These are phyloP conservation scores for Babyrousa celebensis DNA, from an alignment of 2,797 vertebrate genomes.

Conservation along the genomic window DNA sequence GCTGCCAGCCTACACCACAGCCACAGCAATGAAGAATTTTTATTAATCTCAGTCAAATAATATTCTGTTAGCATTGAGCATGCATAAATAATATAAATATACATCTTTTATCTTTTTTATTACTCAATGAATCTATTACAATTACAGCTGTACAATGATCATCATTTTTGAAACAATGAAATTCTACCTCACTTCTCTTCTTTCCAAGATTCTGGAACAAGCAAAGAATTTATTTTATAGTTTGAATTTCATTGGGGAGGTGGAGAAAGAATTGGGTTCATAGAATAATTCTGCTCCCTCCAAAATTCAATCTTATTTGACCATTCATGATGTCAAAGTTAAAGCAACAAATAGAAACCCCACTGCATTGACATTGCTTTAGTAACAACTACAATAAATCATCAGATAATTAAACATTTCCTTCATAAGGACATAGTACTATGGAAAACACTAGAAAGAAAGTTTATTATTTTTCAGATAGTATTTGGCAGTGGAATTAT, in stretches of 20 bases:
- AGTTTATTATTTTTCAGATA: background rate
- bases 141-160: too few species aligned
- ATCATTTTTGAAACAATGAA: slow-evolving; percentile 39
- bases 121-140: too few species aligned
- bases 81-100: background rate
- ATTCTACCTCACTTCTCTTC: background rate
- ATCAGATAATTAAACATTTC: background rate
- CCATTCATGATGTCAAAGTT: slow-evolving; percentile 13
- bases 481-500: background rate
- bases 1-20: too few species aligned
- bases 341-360: slow-evolving; percentile 29
- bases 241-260: background rate
- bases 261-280: background rate
- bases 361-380: slow-evolving; percentile 14
- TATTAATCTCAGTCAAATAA: slow-evolving; percentile 49
- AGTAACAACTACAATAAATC: slow-evolving; percentile 15
- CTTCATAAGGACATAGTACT: background rate
- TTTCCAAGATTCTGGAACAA: slow-evolving; percentile 52
- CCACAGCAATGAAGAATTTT: background rate
- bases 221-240: slow-evolving; percentile 9
- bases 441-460: background rate
- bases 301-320: slow-evolving; percentile 17
- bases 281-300: background rate
- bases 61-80: slow-evolving; percentile 31
- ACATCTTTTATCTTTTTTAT: background rate